Conservation (phyloP, 2,888 invertebrate species). For the Eumacrocentrus americanus region DNA sequence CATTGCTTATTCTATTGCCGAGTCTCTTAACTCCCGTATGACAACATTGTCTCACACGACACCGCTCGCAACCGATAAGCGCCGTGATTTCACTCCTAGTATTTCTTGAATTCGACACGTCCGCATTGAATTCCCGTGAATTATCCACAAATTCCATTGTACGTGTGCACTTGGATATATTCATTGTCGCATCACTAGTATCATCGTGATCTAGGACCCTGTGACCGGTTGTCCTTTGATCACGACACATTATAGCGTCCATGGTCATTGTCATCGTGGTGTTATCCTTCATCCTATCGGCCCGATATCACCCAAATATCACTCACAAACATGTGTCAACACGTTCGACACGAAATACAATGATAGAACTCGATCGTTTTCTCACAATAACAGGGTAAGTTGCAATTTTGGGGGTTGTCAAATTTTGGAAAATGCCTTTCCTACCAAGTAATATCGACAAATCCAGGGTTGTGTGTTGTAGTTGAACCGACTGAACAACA, state of each 20-base stretch:
- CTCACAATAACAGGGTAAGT: too few species aligned
- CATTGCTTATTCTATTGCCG: conserved; percentile 13
- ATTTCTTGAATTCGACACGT: too few species aligned
- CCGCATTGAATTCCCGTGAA: too few species aligned
- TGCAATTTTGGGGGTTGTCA: too few species aligned
- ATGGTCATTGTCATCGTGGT: conserved; percentile 36
- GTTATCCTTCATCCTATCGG: background rate
- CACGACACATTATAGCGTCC: conserved; percentile 52
- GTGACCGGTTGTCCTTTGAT: conserved; percentile 57
- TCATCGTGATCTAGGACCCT: conserved; percentile 43
- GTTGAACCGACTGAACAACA: background rate
- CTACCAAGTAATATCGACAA: too few species aligned
- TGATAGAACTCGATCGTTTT: too few species aligned
- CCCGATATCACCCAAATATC: conserved; percentile 36
- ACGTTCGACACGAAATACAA: background rate
- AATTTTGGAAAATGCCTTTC: too few species aligned
- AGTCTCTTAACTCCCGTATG: conserved; percentile 33
- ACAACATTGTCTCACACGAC: background rate
- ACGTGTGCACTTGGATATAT: conserved; percentile 12
- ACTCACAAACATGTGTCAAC: conserved; percentile 24
- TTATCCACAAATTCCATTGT: conserved; percentile 31
- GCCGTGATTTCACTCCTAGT: conserved; percentile 18
- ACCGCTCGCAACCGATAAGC: conserved; percentile 1
- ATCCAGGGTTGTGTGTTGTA: background rate
- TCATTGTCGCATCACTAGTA: too few species aligned